Evolutionary conservation across 2,888 invertebrate species (phyloP).

Genomic region (Trachelus tabidus): DNA sequence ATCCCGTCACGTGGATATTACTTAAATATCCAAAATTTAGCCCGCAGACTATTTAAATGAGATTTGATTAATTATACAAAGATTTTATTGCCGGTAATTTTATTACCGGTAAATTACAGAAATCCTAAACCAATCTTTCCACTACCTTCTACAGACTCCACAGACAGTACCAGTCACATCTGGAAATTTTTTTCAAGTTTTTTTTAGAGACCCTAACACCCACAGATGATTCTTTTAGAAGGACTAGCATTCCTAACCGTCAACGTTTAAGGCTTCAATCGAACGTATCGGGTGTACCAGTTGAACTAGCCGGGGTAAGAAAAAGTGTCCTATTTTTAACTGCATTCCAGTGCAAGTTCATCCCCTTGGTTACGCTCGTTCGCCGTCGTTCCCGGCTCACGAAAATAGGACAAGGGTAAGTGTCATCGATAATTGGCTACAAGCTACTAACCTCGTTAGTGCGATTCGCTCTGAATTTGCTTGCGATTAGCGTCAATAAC

Average conservation of each 20-base stretch:
- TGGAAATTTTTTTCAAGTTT: background rate
- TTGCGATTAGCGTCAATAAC: constrained; percentile 32
- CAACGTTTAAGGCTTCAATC: background rate
- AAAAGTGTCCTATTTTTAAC: background rate
- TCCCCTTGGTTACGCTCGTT: background rate
- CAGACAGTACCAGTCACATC: background rate
- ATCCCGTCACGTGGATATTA: background rate
- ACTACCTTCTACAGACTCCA: background rate
- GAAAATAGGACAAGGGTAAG: constrained; percentile 39
- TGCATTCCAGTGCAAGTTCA: background rate
- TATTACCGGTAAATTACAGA: background rate
- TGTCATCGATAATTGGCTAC: background rate
- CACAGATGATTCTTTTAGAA: background rate
- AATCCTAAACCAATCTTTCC: background rate
- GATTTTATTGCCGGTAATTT: constrained; percentile 36
- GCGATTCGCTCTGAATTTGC: constrained; percentile 38
- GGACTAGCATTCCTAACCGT: background rate
- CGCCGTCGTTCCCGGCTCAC: constrained; percentile 20
- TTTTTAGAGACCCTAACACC: background rate
- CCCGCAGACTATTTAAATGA: background rate
- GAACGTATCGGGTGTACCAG: background rate
- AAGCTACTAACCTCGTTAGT: constrained; percentile 46
- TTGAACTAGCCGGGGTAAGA: background rate
- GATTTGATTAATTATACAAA: constrained; percentile 32
- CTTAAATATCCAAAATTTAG: background rate